Conservation (phyloP, 2,797 vertebrate species). For the Acipenser transmontanus region DNA sequence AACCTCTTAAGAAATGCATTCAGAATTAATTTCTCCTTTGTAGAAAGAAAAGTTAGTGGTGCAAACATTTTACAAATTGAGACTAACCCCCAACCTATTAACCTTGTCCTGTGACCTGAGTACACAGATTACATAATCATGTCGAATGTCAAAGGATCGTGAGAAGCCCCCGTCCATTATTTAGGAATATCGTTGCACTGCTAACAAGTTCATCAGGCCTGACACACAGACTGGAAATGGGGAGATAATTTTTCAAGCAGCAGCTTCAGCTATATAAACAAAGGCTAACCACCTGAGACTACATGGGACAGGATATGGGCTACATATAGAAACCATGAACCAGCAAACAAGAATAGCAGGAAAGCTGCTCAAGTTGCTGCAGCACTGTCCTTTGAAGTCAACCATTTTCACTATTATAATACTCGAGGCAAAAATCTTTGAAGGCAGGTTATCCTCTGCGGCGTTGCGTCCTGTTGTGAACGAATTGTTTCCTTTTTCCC, state of each 20-base stretch:
- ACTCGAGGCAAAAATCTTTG: constrained; percentile 83
- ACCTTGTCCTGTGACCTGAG: constrained; percentile 3
- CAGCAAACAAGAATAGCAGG: constrained; percentile 95
- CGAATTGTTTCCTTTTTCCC: constrained; percentile 95
- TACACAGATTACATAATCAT: constrained; percentile 19
- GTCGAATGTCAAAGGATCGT: constrained; percentile 39
- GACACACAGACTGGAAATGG: constrained; percentile 58
- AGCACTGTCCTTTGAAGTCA: constrained; percentile 83
- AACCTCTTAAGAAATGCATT: neutral
- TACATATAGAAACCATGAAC: constrained; percentile 89
- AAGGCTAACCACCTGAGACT: constrained; percentile 91
- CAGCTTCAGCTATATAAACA: constrained; percentile 79
- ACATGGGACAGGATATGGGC: constrained; percentile 93
- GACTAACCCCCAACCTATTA: neutral
- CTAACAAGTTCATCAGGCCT: constrained; percentile 69
- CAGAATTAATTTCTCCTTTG: constrained; percentile 11
- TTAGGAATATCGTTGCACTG: constrained; percentile 47
- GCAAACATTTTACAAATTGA: too few relatives aligned
- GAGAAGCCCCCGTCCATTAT: constrained; percentile 38
- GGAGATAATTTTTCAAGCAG: constrained; percentile 56
- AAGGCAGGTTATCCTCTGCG: constrained; percentile 86
- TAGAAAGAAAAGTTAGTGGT: constrained; percentile 1
- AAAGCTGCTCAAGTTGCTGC: constrained; percentile 73
- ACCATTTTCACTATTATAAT: constrained; percentile 85
- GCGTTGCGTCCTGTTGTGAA: constrained; percentile 84